phyloP scores from a whole-genome alignment of 1,140 invertebrate species.

The Acromyrmex echinatior region DNA sequence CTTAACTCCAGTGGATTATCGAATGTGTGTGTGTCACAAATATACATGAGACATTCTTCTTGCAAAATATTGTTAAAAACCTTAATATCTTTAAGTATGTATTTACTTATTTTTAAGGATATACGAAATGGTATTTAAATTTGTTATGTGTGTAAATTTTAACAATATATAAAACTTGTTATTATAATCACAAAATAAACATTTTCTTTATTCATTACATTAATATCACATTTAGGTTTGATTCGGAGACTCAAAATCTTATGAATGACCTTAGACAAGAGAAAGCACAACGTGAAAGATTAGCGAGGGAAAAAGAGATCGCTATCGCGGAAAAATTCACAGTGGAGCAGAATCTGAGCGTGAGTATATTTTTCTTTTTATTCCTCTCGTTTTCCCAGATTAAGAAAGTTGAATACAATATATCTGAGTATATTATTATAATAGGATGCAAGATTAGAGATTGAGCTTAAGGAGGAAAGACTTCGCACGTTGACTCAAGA shows the following conservation, averaged over 20 bases:
- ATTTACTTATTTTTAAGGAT: neutral
- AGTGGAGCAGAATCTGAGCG: slow-evolving; percentile 94
- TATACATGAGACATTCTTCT: neutral
- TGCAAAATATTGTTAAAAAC: neutral
- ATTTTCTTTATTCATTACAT: neutral
- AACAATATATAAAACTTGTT: neutral
- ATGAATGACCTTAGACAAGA: slow-evolving; percentile 95
- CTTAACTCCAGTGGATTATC: neutral
- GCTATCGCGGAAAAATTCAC: slow-evolving; percentile 94
- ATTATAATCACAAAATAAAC: slow-evolving; percentile 3
- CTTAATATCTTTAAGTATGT: neutral
- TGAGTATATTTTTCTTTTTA: slow-evolving; percentile 86
- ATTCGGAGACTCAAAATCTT: slow-evolving; percentile 94
- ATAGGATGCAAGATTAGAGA: slow-evolving; percentile 94
- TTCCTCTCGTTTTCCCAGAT: neutral
- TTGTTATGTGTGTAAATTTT: neutral
- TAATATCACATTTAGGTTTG: slow-evolving; percentile 88
- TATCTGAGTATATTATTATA: neutral
- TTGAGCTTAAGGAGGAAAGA: slow-evolving; percentile 95
- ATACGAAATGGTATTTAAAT: neutral
- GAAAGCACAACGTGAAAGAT: slow-evolving; percentile 91
- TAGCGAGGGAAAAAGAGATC: slow-evolving; percentile 94
- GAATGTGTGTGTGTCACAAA: neutral
- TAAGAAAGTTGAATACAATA: slow-evolving; percentile 17
- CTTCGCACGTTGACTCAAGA: slow-evolving; percentile 92